These are phyloP conservation scores for Semnopithecus entellus DNA, from an alignment of 2,113 vertebrate species.

Conservation along the genomic window DNA sequence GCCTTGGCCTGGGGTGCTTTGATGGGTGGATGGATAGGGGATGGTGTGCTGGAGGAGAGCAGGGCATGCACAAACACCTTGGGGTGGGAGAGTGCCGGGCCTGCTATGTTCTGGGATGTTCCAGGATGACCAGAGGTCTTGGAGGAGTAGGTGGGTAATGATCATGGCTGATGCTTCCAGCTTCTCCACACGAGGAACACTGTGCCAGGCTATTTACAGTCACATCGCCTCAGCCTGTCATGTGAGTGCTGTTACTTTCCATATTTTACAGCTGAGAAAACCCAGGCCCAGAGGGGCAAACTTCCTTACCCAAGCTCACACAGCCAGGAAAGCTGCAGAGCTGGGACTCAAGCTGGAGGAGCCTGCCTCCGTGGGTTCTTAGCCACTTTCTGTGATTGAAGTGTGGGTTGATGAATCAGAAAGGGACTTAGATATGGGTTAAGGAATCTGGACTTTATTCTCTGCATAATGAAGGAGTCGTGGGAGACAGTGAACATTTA, in stretches of 20 bases:
- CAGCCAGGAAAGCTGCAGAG: background rate
- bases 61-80: background rate
- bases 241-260: background rate
- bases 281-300: background rate
- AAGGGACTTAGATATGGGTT: background rate
- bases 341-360: background rate
- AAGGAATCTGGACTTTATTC: slow-evolving; percentile 18
- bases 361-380: background rate
- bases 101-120: background rate
- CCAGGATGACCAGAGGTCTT: background rate
- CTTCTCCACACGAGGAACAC: background rate
- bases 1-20: background rate
- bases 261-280: background rate
- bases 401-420: background rate
- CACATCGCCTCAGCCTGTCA: background rate
- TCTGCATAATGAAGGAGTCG: background rate
- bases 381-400: background rate
- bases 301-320: background rate
- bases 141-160: background rate
- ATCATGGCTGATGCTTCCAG: background rate
- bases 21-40: no score
- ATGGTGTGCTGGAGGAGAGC: background rate
- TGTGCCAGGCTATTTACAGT: background rate
- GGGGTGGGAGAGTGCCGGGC: background rate
- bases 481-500: background rate